Conservation (phyloP, 2,888 invertebrate species). For the Cyclophora punctaria region DNA sequence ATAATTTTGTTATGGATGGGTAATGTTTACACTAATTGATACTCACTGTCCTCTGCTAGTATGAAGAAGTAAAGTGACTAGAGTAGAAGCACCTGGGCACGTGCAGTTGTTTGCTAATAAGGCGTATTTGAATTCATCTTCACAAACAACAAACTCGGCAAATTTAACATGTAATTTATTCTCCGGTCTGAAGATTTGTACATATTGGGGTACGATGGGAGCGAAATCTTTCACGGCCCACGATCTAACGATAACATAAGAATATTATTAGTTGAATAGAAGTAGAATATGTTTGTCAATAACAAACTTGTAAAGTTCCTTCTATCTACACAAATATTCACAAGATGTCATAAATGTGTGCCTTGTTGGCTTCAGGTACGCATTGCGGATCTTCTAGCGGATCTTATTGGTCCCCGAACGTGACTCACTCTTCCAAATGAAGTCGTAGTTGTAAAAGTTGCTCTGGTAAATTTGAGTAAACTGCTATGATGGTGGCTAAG, state of each 20-base stretch:
- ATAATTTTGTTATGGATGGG: neutral
- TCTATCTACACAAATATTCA: too few relatives aligned
- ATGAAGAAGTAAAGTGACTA: conserved; percentile 95
- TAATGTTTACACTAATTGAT: neutral
- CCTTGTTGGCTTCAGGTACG: too few relatives aligned
- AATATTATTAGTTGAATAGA: too few relatives aligned
- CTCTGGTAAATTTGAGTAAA: too few relatives aligned
- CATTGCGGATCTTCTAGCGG: too few relatives aligned
- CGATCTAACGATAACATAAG: conserved; percentile 73
- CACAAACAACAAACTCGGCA: conserved; percentile 98
- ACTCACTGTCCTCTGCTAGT: conserved; percentile 99
- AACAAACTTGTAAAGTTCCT: too few relatives aligned
- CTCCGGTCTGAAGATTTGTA: conserved; percentile 98
- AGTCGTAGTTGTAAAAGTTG: too few relatives aligned
- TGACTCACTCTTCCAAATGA: too few relatives aligned
- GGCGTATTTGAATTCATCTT: conserved; percentile 99
- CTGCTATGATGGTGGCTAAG: too few relatives aligned
- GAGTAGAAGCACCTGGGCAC: conserved; percentile 96
- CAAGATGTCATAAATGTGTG: too few relatives aligned
- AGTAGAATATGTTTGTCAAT: too few relatives aligned
- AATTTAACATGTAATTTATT: conserved; percentile 99
- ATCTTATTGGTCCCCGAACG: too few relatives aligned
- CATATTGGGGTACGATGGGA: conserved; percentile 96
- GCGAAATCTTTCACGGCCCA: conserved; percentile 99
- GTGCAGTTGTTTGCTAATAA: conserved; percentile 98